A percentile compares a stretch with the other conserved stretches of the same genome.
Conservation (phyloP, 2,113 vertebrate genomes). For the Corythaixoides concolor region DNA sequence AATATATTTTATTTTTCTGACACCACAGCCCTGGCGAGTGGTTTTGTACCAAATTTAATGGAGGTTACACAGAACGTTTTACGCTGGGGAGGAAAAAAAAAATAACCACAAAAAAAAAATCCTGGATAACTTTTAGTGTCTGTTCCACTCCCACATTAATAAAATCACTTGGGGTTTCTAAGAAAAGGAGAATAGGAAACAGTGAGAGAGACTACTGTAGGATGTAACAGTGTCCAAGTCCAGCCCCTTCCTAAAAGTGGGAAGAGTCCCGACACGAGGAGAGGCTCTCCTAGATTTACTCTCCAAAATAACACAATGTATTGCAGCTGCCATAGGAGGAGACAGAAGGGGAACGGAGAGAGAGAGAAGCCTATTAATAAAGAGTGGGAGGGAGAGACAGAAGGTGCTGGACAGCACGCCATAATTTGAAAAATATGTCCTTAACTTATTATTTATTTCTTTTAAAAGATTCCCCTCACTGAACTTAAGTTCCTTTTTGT, state of each 20-base stretch:
- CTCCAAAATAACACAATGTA: slow-evolving; percentile 75
- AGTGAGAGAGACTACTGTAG: slow-evolving; percentile 71
- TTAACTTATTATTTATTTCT: slow-evolving; percentile 76
- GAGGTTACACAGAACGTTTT: slow-evolving; percentile 99
- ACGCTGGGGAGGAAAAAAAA: slow-evolving; percentile 89
- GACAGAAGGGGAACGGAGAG: slow-evolving; percentile 49
- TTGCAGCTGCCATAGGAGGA: slow-evolving; percentile 79
- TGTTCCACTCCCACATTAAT: slow-evolving; percentile 82
- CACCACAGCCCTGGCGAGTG: slow-evolving; percentile 96
- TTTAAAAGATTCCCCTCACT: slow-evolving; percentile 79
- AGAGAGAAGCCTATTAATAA: slow-evolving; percentile 67
- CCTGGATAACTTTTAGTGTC: slow-evolving; percentile 82
- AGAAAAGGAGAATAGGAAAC: slow-evolving; percentile 79
- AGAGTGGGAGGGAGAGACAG: slow-evolving; percentile 73
- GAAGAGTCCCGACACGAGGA: slow-evolving; percentile 57
- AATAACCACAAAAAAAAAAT: slow-evolving; percentile 81
- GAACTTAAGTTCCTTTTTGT: slow-evolving; percentile 96
- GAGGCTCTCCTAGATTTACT: slow-evolving; percentile 71
- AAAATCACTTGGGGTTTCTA: slow-evolving; percentile 79
- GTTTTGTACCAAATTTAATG: slow-evolving; percentile 99
- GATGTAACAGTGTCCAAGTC: slow-evolving; percentile 72
- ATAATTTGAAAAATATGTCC: slow-evolving; percentile 78
- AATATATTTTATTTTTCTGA: slow-evolving; percentile 99
- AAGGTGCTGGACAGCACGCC: slow-evolving; percentile 75
- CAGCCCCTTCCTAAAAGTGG: slow-evolving; percentile 65